Percentiles rank a stretch among this genome's conserved stretches.
These are phyloP conservation scores for Erebia epiphron DNA, from an alignment of 2,888 invertebrate genomes.

Conservation along the genomic window DNA sequence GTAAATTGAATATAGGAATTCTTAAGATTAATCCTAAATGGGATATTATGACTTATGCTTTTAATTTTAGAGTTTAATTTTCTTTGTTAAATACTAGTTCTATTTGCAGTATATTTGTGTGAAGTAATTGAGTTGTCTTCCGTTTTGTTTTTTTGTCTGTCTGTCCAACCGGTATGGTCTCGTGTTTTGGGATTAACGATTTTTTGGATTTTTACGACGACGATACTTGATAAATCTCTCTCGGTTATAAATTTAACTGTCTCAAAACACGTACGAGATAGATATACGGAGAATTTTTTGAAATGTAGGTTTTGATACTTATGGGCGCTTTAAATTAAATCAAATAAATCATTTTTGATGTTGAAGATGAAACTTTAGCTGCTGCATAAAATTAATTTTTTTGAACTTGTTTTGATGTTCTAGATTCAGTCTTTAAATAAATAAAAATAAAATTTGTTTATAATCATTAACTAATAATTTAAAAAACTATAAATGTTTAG, in stretches of 20 bases:
- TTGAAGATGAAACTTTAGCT: no score
- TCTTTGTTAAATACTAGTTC: slow-evolving; percentile 46
- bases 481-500: no score
- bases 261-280: slow-evolving; percentile 11
- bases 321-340: background rate
- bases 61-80: slow-evolving; percentile 43
- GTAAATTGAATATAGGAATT: slow-evolving; percentile 28
- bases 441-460: no score
- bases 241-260: slow-evolving; percentile 35
- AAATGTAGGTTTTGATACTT: background rate
- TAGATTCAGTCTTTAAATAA: no score
- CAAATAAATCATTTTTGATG: background rate
- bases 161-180: slow-evolving; percentile 35
- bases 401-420: no score
- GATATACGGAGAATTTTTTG: background rate
- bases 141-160: slow-evolving; percentile 49
- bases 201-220: slow-evolving; percentile 39
- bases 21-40: background rate
- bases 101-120: slow-evolving; percentile 66
- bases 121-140: slow-evolving; percentile 79
- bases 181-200: slow-evolving; percentile 44
- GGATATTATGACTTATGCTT: slow-evolving; percentile 40
- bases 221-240: slow-evolving; percentile 31
- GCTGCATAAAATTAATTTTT: no score
- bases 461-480: no score